A percentile compares a stretch with the other conserved stretches of the same genome.
These are phyloP conservation scores for Melipona beecheii DNA, from an alignment of 2,888 invertebrate species.

Conservation along the genomic window DNA sequence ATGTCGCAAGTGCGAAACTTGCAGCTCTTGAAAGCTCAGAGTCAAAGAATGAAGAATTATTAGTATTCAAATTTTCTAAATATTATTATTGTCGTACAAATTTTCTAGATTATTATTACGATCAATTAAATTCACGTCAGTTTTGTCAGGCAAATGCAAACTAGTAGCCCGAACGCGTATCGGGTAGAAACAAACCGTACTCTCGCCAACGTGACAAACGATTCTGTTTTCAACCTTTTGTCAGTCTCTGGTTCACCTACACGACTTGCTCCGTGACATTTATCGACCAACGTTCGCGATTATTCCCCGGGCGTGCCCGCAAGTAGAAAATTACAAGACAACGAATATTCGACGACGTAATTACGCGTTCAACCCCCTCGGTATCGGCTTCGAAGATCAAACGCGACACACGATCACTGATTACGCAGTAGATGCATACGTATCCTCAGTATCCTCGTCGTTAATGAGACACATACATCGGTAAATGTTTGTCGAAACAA, in stretches of 20 bases:
- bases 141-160: too few relatives aligned
- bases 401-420: slow-evolving; percentile 15
- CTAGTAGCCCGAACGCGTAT: too few relatives aligned
- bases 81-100: too few relatives aligned
- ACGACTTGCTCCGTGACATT: neutral
- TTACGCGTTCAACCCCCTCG: neutral
- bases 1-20: too few relatives aligned
- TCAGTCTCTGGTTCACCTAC: too few relatives aligned
- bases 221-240: neutral
- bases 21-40: too few relatives aligned
- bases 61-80: too few relatives aligned
- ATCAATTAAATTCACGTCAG: too few relatives aligned
- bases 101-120: too few relatives aligned
- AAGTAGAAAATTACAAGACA: neutral
- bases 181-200: too few relatives aligned
- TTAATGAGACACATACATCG: slow-evolving; percentile 8
- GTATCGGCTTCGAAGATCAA: slow-evolving; percentile 20
- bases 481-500: neutral
- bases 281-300: neutral
- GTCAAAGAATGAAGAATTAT: too few relatives aligned
- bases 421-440: neutral
- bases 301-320: neutral
- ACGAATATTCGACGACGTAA: slow-evolving; percentile 7
- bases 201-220: neutral
- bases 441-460: neutral